Conservation (phyloP, 1,140 invertebrate genomes). For the Calycopis cecrops region DNA sequence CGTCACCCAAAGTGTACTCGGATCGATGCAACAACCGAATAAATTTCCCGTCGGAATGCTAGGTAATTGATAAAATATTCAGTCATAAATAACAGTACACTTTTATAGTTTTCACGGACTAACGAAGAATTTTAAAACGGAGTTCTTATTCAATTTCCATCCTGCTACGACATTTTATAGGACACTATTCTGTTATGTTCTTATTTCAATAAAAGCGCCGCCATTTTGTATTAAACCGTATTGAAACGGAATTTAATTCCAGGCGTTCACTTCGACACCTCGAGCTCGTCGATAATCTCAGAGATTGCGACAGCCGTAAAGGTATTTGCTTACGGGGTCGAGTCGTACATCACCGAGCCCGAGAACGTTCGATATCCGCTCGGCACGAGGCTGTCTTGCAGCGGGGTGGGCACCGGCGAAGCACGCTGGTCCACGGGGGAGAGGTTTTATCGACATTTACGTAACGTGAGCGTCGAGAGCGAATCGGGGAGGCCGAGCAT, state of each 20-base stretch:
- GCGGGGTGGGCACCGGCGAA: conserved; percentile 81
- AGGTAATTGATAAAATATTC: conserved; percentile 77
- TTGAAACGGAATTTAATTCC: conserved; percentile 1
- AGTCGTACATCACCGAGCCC: conserved; percentile 87
- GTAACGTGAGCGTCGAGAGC: conserved; percentile 88
- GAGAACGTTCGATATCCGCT: conserved; percentile 81
- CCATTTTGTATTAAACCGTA: no score
- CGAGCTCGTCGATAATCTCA: conserved; percentile 84
- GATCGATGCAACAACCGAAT: conserved; percentile 79
- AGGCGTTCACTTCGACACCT: conserved; percentile 95
- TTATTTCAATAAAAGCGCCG: no score
- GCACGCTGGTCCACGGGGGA: conserved; percentile 87
- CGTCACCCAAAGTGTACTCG: conserved; percentile 95
- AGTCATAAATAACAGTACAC: neutral
- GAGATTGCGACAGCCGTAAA: conserved; percentile 93
- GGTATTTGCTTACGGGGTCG: conserved; percentile 93
- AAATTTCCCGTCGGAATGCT: conserved; percentile 95
- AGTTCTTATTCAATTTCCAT: no score
- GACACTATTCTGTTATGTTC: no score
- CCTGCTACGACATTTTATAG: no score
- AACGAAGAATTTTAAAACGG: no score
- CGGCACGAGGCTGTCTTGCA: conserved; percentile 88
- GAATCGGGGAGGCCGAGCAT: conserved; percentile 87
- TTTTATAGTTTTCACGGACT: no score
- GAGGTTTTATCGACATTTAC: conserved; percentile 84